These are phyloP conservation scores for Unio pictorum DNA, from an alignment of 2,888 invertebrate species.

Conservation along the genomic window DNA sequence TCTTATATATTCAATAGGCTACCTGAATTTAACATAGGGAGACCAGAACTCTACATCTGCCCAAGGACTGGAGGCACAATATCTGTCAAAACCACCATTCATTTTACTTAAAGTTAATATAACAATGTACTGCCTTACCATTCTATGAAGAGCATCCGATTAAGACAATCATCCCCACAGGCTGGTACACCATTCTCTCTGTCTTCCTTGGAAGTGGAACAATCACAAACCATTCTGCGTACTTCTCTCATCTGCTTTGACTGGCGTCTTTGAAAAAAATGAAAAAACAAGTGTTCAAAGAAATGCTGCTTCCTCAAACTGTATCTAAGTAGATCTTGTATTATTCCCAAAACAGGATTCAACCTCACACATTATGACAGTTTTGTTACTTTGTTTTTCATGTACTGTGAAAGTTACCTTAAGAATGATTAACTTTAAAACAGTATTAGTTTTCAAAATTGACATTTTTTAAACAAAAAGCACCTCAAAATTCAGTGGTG, in stretches of 20 bases:
- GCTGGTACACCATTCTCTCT: conserved; percentile 86
- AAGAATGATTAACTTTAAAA: no score
- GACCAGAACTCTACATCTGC: no score
- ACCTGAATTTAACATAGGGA: no score
- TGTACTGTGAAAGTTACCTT: no score
- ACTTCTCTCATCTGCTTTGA: conserved; percentile 86
- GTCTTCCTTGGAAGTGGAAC: conserved; percentile 91
- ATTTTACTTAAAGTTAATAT: background rate
- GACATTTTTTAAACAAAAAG: no score
- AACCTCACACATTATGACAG: background rate
- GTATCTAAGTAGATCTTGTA: background rate
- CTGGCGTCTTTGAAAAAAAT: conserved; percentile 71
- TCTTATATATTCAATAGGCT: no score
- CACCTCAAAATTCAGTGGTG: no score
- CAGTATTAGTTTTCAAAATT: no score
- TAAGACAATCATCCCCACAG: conserved; percentile 96
- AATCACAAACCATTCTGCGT: conserved; percentile 95
- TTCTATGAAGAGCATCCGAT: conserved; percentile 97
- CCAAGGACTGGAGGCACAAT: no score
- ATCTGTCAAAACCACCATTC: background rate
- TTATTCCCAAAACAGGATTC: conserved; percentile 1
- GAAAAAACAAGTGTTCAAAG: background rate
- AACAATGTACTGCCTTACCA: conserved; percentile 77
- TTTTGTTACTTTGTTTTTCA: no score
- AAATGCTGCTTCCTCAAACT: background rate